Evolutionary conservation across 2,797 vertebrate genomes (phyloP), one percentile per base, ranked within the genome.

Genomic region (Limosa lapponica): DNA sequence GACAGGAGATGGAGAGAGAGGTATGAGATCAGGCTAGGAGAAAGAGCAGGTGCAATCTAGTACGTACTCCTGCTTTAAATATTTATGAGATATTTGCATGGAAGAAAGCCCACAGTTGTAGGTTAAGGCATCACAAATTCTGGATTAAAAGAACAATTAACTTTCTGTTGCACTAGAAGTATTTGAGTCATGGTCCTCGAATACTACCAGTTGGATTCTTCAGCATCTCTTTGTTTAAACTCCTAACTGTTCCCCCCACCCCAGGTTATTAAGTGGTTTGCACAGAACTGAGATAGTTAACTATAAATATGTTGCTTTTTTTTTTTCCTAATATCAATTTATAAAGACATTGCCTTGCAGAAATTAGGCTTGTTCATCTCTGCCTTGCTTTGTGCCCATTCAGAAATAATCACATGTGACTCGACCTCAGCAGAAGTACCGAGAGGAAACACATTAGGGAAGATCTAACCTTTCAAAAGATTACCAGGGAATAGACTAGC

Each of bases 321-420:
- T 87, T 65, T 57, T 57, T 87, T 65, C 30, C 13, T 49, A 77
- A 64, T 7, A 4, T 23, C 22, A 23, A 30, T 20, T 62, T 74
- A 0, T 16, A 5, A 41, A 27, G 25, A 36, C 23, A 36, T 43
- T 65, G 30, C 0, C 0, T 23, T 66, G 46, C 28, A 54, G 34
- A 88, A 82, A 34, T 83, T 49, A 58, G 7, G 4, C 55, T 62
- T 86, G 4, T 34, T 85, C 16, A 44, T 57, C 32, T 75, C 37
- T 67, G 32, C 24, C 34, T 87, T 57, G 24, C 17, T 57, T 44
- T 25, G 11, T 44, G 23, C 14, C 18, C 14, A 39, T 61, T 85
- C 37, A 80, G 62, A 80, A 89, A 43, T 85, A 62, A 46, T n/a
- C 5, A 6, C 2, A 3, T 8, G 15, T 11, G 22, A 5, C 28